Base-by-base conservation (phyloP, 1,140 invertebrate genomes). In the Lasioglossum albipes region DNA sequence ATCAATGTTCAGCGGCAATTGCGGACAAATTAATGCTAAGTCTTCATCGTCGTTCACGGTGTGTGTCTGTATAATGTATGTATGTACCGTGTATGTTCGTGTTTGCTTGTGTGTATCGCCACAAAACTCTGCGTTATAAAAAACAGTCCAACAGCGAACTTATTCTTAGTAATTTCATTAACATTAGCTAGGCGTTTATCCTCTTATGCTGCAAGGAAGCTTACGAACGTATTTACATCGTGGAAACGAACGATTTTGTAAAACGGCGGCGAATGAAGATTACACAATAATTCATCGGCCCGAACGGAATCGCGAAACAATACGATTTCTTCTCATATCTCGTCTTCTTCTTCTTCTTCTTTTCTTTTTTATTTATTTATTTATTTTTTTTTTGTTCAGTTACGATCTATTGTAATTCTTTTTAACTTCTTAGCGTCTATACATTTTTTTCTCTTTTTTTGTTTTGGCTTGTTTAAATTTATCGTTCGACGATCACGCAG, bases 1-100 rank as follows among this genome's bases (percentile, higher is more conserved):
- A 74, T 66, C 75, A 83, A 84, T 62, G 62, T 78, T 41, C 52
- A 64, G 76, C 85, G 82, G 87, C 84, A 82, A 80, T 65, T 75
- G 73, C 71, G 83, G 66, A 76, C 67, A 75, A 87, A 86, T 71
- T 64, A 81, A 86, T 67, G 57, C 72, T 59, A 59, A 78, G 80
- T 76, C 84, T 61, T 62, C 72, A 72, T 85, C 52, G 54, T 59
- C 79, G 61, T 73, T 66, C 72, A 27, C 74, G 72, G 73, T 76
- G 62, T 12, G 16, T 54, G 16, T 54, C 2, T 18, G 45, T 12
- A 36, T 5, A 49, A 6, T 54, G 71, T 7, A 4, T 54, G 2
- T 54, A 5, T 54, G 45, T 49, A 10, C 7, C 42, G 42, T 9
- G 45, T 49, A 10, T 49, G 12, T 13, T 45, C 7, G 45, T 49